Conservation (phyloP, 2,113 vertebrate species). For the Catharus fuscescens region DNA sequence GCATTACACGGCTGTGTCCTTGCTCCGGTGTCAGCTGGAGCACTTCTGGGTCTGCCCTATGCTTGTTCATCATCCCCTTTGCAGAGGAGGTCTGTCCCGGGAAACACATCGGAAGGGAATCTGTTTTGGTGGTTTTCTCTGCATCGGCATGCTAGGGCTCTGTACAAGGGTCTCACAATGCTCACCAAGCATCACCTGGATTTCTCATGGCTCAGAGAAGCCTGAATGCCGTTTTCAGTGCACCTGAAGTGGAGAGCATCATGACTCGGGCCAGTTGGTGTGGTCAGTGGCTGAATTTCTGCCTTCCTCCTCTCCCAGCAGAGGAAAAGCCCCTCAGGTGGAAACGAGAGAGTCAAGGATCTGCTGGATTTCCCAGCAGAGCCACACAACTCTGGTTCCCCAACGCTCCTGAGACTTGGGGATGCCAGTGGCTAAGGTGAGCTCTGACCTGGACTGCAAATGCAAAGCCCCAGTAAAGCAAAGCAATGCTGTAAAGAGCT, state of each 20-base stretch:
- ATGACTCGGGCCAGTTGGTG: neutral
- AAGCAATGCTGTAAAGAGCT: neutral
- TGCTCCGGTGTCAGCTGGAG: neutral
- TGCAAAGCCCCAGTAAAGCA: neutral
- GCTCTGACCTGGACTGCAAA: neutral
- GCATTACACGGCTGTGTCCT: neutral
- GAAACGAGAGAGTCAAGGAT: neutral
- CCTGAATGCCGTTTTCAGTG: neutral
- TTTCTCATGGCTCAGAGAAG: neutral
- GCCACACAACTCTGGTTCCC: neutral
- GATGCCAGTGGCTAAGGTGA: neutral
- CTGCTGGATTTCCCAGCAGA: neutral
- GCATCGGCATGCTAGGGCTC: neutral
- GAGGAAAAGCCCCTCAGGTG: neutral
- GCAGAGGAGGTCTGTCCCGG: neutral
- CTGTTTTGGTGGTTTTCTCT: neutral
- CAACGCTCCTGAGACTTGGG: neutral
- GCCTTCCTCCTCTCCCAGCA: neutral
- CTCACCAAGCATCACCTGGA: neutral
- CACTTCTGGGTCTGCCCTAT: neutral
- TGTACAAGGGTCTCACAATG: neutral
- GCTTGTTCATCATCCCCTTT: neutral
- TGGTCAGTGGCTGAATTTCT: accelerated
- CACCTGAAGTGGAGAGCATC: neutral
- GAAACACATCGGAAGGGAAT: neutral